These are phyloP conservation scores for Esox niger DNA, from an alignment of 2,113 vertebrate species.

Conservation along the genomic window DNA sequence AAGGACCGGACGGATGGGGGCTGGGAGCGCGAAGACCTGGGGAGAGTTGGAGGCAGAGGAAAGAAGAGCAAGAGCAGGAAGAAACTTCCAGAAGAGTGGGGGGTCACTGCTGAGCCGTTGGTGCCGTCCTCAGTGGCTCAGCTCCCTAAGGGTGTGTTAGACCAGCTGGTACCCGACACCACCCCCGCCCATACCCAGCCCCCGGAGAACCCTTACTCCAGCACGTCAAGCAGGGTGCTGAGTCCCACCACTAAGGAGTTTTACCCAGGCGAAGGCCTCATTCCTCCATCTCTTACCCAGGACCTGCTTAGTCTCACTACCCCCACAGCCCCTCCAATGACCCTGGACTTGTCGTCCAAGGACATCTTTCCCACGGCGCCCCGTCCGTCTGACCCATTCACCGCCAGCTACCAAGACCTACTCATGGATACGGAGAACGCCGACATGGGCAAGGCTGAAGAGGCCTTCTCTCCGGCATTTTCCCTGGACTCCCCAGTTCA, in stretches of 20 bases:
- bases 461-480: slow-evolving; percentile 31
- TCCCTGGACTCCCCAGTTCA: slow-evolving; percentile 15
- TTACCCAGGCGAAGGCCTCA: slow-evolving; percentile 38
- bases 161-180: slow-evolving; percentile 33
- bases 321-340: slow-evolving; percentile 41
- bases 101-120: slow-evolving; percentile 55
- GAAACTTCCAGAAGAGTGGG: slow-evolving; percentile 77
- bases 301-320: slow-evolving; percentile 52
- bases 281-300: slow-evolving; percentile 48
- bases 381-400: slow-evolving; percentile 31
- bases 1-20: slow-evolving; percentile 51
- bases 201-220: slow-evolving; percentile 24
- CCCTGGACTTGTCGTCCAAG: slow-evolving; percentile 22
- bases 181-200: not conserved
- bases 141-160: slow-evolving; percentile 34
- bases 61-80: slow-evolving; percentile 73
- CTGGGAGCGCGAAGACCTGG: slow-evolving; percentile 67
- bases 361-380: slow-evolving; percentile 17
- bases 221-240: slow-evolving; percentile 16
- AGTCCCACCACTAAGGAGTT: slow-evolving; percentile 40
- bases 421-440: slow-evolving; percentile 51
- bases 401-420: slow-evolving; percentile 35
- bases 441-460: slow-evolving; percentile 26
- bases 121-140: slow-evolving; percentile 40
- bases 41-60: slow-evolving; percentile 59